Evolutionary conservation across 2,888 invertebrate genomes (phyloP), one percentile per base, ranked within the genome.

Genomic region (Drosophila suboccidentalis): DNA sequence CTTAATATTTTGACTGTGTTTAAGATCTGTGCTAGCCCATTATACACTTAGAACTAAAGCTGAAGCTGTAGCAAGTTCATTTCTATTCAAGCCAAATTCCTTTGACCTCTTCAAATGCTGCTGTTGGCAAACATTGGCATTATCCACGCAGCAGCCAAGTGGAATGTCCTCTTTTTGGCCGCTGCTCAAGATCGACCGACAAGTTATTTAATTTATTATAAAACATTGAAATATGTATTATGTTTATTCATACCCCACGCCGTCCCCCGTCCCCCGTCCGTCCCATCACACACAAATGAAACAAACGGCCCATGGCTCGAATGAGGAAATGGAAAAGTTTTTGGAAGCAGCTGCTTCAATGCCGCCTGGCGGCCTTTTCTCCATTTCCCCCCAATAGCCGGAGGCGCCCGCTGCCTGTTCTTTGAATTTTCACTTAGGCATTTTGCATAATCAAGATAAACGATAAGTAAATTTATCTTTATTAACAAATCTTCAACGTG

Each of bases 401-500:
- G 19, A 44, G 51, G 62, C 17, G 38, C 36, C 34, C 41, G 6
- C 4, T 39, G 61, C 36, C 55, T 60, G 75, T 70, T 75, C 87
- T 81, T 75, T 80, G 87, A 87, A 78, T 84, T 87, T 85, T 85
- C 87, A 85, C 87, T 85, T 85, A 87, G 85, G 87, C 87, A 73
- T 82, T 85, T 87, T 82, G 80, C 84, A 85, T 85, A 85, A 85
- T 85, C 85, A 85, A 85, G 85, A 85, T 85, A 84, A 85, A 85
- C 85, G 85, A 85, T 85, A 85, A 85, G 85, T 87, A 87, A 85
- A 85, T 85, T 85, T 85, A 85, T 85, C 85, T 85, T 87, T 85
- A 85, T 85, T 85, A 85, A 84, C 87, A 85, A 87, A 82, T 85
- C 85, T 85, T 87, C 73, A 85, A 87, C 87, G 80, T 87, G 75